Base-by-base conservation (phyloP, 2,797 vertebrate species). In the Morus bassanus region DNA sequence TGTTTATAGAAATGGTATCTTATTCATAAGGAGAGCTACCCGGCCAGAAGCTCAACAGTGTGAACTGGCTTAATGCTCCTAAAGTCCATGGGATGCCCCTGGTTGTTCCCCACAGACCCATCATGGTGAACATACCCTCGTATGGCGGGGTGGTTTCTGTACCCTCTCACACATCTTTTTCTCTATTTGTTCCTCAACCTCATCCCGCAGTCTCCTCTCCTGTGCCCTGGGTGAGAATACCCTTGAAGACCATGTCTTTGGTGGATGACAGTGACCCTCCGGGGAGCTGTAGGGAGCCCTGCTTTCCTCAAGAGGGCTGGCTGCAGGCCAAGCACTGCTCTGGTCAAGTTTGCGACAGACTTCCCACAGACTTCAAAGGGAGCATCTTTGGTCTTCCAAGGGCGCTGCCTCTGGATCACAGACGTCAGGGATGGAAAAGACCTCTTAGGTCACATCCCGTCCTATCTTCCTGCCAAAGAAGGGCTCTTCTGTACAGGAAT, bases 341-440 rank as follows among this genome's bases (percentile, higher is more conserved):
- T 5, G 0, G 41, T 88, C 80, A 81, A 63, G 51, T 6, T 17
- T n/a, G n/a, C 22, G 0, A n/a, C 64, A 88, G 54, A 24, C 23
- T 93, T 95, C 87, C 91, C 79, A 43, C 3, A 1, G 54, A 57
- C 87, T 91, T 97, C 76, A 92, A 95, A 95, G 68, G 41, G 81
- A 92, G 72, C 85, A 93, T 91, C 96, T 78, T 70, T 45, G 80
- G 59, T 59, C 72, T 95, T 94, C 81, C 60, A 56, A 85, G 78
- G 90, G 84, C 45, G 1, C 94, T 83, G 81, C 68, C 86, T 91
- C 84, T 41, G 53, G 76, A 41, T 89, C 2, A 2, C 31, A 25
- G 88, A 83, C 22, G 11, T 95, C 94, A 83, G 68, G 76, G 84
- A 65, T 94, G 79, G 86, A 92, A 57, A 14, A 80, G 93, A 89